A percentile compares a stretch with the other conserved stretches of the same genome.
Conservation (phyloP, 2,113 vertebrate species). For the Archocentrus centrarchus region DNA sequence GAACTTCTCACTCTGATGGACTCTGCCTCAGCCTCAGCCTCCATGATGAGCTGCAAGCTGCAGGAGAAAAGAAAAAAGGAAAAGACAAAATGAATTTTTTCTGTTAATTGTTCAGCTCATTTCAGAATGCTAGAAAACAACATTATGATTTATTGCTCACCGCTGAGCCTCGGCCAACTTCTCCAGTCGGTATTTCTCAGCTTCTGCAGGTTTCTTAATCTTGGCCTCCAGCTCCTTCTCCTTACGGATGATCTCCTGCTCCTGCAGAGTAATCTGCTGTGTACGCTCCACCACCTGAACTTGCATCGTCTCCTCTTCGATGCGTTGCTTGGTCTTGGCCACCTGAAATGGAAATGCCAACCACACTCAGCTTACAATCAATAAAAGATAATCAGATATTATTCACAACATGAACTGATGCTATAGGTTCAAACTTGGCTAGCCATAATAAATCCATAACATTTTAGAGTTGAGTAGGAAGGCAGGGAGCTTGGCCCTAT, state of each 20-base stretch:
- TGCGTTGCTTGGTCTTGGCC: conserved; percentile 94
- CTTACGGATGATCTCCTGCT: conserved; percentile 89
- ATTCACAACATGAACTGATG: neutral
- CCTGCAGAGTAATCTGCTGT: conserved; percentile 92
- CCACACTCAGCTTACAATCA: neutral
- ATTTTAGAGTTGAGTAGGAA: neutral
- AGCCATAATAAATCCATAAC: neutral
- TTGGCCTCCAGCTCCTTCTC: conserved; percentile 91
- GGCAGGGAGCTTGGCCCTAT: neutral
- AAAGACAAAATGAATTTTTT: neutral
- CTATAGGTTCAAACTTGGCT: too few relatives aligned
- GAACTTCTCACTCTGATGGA: conserved; percentile 84
- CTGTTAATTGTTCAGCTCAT: neutral
- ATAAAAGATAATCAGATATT: neutral
- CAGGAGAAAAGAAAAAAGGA: neutral
- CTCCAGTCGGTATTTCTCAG: conserved; percentile 88
- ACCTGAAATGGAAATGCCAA: conserved; percentile 77
- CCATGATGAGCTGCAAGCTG: conserved; percentile 89
- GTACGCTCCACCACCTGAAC: conserved; percentile 90
- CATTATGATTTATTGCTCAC: conserved; percentile 64
- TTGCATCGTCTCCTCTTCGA: conserved; percentile 93
- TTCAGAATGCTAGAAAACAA: neutral
- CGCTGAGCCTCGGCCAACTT: conserved; percentile 87
- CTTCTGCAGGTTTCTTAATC: conserved; percentile 90
- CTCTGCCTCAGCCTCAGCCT: conserved; percentile 91